phyloP scores from a whole-genome alignment of 2,797 vertebrate species.

The Siniperca undulata region DNA sequence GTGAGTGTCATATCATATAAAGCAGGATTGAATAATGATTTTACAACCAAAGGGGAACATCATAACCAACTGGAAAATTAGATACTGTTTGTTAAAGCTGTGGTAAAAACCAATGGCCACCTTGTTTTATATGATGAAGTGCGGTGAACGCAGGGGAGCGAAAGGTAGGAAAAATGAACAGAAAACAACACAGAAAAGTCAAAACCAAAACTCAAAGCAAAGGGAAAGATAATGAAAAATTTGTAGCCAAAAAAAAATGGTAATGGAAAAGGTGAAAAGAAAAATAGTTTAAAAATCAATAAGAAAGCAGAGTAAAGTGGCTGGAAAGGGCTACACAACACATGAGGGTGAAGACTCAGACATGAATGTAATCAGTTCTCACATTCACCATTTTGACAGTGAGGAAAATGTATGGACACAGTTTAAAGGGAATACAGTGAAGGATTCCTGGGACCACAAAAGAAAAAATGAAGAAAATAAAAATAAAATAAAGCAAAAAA shows the following conservation, averaged over 20 bases:
- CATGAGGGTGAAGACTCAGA: constrained; percentile 67
- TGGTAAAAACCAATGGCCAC: constrained; percentile 54
- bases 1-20: constrained; percentile 34
- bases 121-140: constrained; percentile 65
- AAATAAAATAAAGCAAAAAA: constrained; percentile 66
- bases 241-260: constrained; percentile 39
- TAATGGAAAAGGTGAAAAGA: constrained; percentile 62
- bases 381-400: constrained; percentile 68
- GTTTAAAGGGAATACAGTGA: constrained; percentile 66
- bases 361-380: constrained; percentile 64
- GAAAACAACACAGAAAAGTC: constrained; percentile 67
- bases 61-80: constrained; percentile 58
- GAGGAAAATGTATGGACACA: constrained; percentile 70
- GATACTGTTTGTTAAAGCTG: constrained; percentile 62
- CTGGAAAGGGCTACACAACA: constrained; percentile 68
- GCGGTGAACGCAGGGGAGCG: constrained; percentile 56
- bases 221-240: constrained; percentile 54
- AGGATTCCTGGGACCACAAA: constrained; percentile 69
- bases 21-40: not conserved
- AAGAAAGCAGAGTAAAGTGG: constrained; percentile 55
- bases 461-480: constrained; percentile 49
- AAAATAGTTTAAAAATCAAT: constrained; percentile 63
- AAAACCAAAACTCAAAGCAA: constrained; percentile 59
- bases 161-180: constrained; percentile 67
- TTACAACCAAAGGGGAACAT: constrained; percentile 55